phyloP scores from a whole-genome alignment of 2,113 vertebrate species.

The Balaenoptera acutorostrata region DNA sequence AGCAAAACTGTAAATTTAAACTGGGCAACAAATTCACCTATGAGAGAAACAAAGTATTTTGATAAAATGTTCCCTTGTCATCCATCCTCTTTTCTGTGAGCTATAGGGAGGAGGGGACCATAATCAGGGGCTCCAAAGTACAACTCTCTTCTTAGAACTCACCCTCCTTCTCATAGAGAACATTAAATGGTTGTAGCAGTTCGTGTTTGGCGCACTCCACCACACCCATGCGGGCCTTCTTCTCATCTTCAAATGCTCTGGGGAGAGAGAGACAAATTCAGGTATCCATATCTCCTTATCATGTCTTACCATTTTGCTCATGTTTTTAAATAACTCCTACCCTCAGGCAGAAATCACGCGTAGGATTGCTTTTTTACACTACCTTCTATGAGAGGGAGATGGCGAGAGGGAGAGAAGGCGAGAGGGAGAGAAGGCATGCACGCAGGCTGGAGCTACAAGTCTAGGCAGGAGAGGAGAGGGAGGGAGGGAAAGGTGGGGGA shows the following conservation, averaged over 20 bases:
- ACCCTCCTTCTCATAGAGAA: constrained; percentile 98
- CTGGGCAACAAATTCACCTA: constrained; percentile 96
- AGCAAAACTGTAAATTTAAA: constrained; percentile 98
- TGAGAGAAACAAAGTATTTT: constrained; percentile 12
- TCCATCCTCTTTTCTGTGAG: background rate
- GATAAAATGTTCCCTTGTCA: background rate
- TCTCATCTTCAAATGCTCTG: constrained; percentile 97
- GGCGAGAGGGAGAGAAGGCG: background rate
- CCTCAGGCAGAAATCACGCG: background rate
- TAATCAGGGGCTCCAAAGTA: background rate
- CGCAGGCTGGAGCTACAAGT: background rate
- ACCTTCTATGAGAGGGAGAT: background rate
- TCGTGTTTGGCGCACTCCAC: constrained; percentile 98
- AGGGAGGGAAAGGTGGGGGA: background rate
- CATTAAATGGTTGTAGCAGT: constrained; percentile 95
- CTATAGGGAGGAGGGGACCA: rapidly evolving
- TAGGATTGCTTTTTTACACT: background rate
- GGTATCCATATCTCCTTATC: background rate
- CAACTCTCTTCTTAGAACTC: constrained; percentile 59
- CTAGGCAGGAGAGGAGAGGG: background rate
- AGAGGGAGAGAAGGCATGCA: background rate
- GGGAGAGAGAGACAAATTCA: background rate
- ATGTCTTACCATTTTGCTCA: background rate
- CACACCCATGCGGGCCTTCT: constrained; percentile 95
- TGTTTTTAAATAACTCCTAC: background rate